Conservation (phyloP, 2,888 invertebrate species). For the Drosophila multiciliata region DNA sequence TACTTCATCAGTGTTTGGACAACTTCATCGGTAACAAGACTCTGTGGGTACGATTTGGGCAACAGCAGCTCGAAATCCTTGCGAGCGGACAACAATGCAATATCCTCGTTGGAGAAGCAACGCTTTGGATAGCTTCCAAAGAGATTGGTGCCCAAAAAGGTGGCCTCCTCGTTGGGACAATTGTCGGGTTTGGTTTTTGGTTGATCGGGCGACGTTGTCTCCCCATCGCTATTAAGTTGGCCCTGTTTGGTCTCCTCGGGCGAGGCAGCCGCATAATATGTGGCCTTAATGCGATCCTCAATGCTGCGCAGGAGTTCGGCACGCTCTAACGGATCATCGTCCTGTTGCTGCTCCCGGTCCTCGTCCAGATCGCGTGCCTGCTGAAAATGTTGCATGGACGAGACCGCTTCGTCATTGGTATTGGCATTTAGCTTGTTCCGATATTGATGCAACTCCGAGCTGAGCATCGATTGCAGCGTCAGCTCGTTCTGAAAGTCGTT, state of each 20-base stretch:
- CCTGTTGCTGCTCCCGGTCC: not conserved
- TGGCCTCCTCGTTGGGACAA: constrained; percentile 9
- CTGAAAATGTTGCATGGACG: constrained; percentile 9
- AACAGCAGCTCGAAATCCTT: constrained; percentile 83
- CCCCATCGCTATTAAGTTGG: not conserved
- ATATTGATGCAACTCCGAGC: constrained; percentile 66
- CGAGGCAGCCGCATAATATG: constrained; percentile 30
- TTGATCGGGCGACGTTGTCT: not conserved
- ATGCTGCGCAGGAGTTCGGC: constrained; percentile 35
- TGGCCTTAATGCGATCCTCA: constrained; percentile 46
- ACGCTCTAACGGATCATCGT: constrained; percentile 17
- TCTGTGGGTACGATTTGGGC: constrained; percentile 76
- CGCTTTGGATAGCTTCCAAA: constrained; percentile 74
- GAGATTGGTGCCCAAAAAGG: constrained; percentile 83
- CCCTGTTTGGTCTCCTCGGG: constrained; percentile 18
- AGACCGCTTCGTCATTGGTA: constrained; percentile 12
- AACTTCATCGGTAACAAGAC: constrained; percentile 73
- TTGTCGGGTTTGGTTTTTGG: not conserved
- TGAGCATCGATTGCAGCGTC: constrained; percentile 73
- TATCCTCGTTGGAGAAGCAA: constrained; percentile 83
- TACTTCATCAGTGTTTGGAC: constrained; percentile 80
- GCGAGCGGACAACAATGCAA: constrained; percentile 80
- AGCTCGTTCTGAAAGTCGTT: constrained; percentile 75
- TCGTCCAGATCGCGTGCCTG: constrained; percentile 12
- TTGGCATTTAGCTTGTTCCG: constrained; percentile 50